Evolutionary conservation across 2,797 vertebrate genomes (phyloP).

Genomic region (Labroides dimidiatus): DNA sequence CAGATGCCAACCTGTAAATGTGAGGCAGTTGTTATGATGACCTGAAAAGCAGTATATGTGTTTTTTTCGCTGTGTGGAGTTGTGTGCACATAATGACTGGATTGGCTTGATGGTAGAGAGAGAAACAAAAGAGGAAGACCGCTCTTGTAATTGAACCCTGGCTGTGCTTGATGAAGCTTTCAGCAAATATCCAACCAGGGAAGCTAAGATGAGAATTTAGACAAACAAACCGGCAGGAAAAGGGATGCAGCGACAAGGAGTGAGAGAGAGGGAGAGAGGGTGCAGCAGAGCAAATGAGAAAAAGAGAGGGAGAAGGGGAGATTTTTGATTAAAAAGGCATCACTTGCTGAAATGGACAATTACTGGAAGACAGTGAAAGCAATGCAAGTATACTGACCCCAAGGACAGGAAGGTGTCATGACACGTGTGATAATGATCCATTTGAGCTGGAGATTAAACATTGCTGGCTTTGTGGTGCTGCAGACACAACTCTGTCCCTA

Average conservation of each 20-base stretch:
- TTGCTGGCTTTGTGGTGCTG: not conserved
- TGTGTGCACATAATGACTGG: slow-evolving; percentile 27
- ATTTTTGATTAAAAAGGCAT: slow-evolving; percentile 60
- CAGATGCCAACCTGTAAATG: slow-evolving; percentile 62
- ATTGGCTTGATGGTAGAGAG: slow-evolving; percentile 32
- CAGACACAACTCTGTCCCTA: not conserved
- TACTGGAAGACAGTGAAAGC: slow-evolving; percentile 32
- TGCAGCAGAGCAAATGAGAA: slow-evolving; percentile 8
- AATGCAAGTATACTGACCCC: not conserved
- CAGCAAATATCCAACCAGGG: slow-evolving; percentile 62
- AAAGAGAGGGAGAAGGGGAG: slow-evolving; percentile 7
- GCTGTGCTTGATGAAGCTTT: slow-evolving; percentile 76
- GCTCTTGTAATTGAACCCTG: slow-evolving; percentile 73
- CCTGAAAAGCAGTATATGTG: slow-evolving; percentile 63
- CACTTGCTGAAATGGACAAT: slow-evolving; percentile 55
- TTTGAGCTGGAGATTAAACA: slow-evolving; percentile 22
- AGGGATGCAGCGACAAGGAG: slow-evolving; percentile 17
- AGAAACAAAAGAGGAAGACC: slow-evolving; percentile 34
- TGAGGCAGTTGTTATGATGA: slow-evolving; percentile 56
- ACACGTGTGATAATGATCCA: slow-evolving; percentile 41
- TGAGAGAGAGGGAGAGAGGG: not conserved
- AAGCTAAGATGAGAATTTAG: slow-evolving; percentile 66
- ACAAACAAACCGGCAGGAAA: slow-evolving; percentile 63
- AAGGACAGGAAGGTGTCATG: slow-evolving; percentile 51
- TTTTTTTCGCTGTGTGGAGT: not conserved